Base-by-base conservation (phyloP, 2,888 invertebrate genomes). In the Polydrusus pterygomalis region DNA sequence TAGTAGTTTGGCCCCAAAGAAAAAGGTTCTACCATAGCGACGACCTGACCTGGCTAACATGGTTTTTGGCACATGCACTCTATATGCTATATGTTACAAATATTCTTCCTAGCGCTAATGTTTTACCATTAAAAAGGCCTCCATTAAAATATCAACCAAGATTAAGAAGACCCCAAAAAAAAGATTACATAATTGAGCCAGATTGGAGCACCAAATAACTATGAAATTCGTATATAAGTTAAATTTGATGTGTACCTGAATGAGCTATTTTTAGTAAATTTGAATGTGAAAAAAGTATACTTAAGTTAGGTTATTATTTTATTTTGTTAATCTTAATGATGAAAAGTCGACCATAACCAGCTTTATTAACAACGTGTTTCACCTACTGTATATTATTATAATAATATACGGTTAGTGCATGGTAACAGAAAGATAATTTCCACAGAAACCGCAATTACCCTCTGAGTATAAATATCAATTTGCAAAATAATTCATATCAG, bases 121-220 rank as follows among this genome's bases (percentile, higher is more conserved):
- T 82, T n/a, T 47, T 86, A 69, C 81, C 83, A 17, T 70, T 86
- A 25, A 79, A 82, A 62, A 81, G 81, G 79, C 86, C 87, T 1
- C 84, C 84, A 7, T 86, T 84, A 85, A 83, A 79, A 30, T 84
- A 82, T 71, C 81, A 78, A 64, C 79, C 79, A 6, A 84, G 82
- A 9, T 45, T 85, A 25, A 83, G 82, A 51, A 84, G 82, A 79
- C 85, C 85, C 5, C 83, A 84, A 78, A 83, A 79, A 51, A 82
- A 84, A 67, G 85, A 86, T 80, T 87, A 84, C 74, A 84, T 87
- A 71, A 87, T 87, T 56, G 87, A 87, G 79, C 87, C 87, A 3
- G 86, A 86, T 77, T 87, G 87, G 87, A 82, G 86, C 77, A 83
- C 84, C n/a, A 58, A 75, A 70, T 60, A 64, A 17, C 10, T 17